phyloP scores from a whole-genome alignment of 2,113 vertebrate genomes.

The Condylura cristata region DNA sequence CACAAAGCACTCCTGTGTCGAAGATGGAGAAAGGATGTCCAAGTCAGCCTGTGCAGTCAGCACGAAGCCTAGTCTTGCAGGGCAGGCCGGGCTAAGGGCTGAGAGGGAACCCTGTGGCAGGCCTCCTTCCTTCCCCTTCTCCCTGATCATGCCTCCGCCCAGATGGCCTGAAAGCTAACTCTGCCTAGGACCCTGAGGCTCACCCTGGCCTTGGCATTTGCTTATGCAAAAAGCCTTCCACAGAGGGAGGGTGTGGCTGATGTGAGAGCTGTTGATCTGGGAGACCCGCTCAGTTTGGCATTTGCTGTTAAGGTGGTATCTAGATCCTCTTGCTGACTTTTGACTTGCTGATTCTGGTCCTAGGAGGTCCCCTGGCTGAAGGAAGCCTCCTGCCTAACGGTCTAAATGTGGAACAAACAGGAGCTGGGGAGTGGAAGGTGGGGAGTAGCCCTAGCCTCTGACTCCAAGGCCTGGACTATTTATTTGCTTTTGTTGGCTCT shows the following conservation, averaged over 20 bases:
- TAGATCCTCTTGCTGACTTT: neutral
- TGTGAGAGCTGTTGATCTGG: neutral
- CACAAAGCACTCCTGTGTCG: neutral
- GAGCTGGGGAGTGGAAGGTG: neutral
- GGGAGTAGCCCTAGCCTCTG: neutral
- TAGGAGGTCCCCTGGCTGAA: neutral
- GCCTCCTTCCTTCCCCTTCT: neutral
- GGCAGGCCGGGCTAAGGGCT: neutral
- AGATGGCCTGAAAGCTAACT: neutral
- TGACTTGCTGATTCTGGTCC: neutral
- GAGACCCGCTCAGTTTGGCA: neutral
- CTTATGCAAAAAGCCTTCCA: slow-evolving; percentile 72
- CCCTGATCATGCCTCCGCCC: neutral
- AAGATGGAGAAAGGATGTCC: neutral
- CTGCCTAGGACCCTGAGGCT: neutral
- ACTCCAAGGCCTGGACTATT: neutral
- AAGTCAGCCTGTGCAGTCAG: neutral
- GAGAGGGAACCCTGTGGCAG: neutral
- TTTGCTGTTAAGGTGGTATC: neutral
- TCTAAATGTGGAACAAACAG: neutral
- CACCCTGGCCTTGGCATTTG: slow-evolving; percentile 30
- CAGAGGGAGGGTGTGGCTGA: neutral
- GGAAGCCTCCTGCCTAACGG: neutral
- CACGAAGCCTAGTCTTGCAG: neutral
- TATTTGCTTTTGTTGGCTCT: neutral